Evolutionary conservation across 2,888 invertebrate genomes (phyloP), one percentile per base, ranked within the genome.

Genomic region (Drosophila ezoana): DNA sequence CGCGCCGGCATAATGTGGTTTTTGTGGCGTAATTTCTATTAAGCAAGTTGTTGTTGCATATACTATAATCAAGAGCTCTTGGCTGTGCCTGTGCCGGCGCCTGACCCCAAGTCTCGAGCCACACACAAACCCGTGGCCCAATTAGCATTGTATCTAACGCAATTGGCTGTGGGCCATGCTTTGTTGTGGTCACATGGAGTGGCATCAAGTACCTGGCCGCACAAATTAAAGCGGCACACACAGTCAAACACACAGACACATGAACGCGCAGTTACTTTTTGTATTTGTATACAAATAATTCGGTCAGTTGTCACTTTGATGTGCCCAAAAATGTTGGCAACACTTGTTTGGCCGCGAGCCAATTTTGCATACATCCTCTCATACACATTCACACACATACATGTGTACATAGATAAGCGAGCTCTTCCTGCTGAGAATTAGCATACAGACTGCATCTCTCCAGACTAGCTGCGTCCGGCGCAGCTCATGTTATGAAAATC

Each of bases 301-400:
- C 84, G 78, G 88, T 77, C 81, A 83, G 84, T 88, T 86, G 87
- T 88, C 84, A 76, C 81, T 88, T 88, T 80, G 81, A 88, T 83
- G 78, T 86, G 72, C 56, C 64, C 61, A 47, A 62, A 82, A 76
- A 58, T 76, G 79, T 79, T 72, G 66, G 60, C 60, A 72, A 72
- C 78, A 68, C 73, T 72, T 78, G 77, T 76, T 76, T 72, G 38
- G 77, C 77, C 77, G 65, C 54, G 44, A 59, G 77, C 74, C 38
- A 57, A 58, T 43, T 57, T 59, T 40, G 58, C 35, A 32, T 47
- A 52, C 66, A 28, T 64, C 10, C 43, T 28, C 47, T 23, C 53
- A 18, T 20, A 38, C 18, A 23, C 35, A 28, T 23, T 10, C 35
- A 38, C n/a, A 38, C 48, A 11, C 33, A n/a, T 16, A 23, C 49